These are phyloP conservation scores for Andrena bucephala DNA, from an alignment of 2,888 invertebrate genomes.

Conservation along the genomic window DNA sequence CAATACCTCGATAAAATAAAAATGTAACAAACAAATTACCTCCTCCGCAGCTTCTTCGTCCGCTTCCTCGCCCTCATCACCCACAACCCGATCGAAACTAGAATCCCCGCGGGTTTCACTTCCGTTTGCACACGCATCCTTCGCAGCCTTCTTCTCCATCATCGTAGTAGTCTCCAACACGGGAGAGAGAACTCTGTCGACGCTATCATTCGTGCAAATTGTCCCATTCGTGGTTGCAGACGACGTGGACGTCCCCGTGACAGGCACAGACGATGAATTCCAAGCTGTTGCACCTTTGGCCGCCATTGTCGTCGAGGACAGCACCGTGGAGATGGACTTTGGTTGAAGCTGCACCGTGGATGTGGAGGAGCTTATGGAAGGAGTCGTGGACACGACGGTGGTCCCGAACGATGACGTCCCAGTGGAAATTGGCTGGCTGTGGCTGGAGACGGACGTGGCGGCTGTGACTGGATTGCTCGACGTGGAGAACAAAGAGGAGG, in stretches of 20 bases:
- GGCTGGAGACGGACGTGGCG: conserved; percentile 23
- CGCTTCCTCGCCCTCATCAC: background rate
- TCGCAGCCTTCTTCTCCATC: background rate
- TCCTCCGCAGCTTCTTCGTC: conserved; percentile 24
- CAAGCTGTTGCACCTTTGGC: background rate
- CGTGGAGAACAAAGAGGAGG: conserved; percentile 62
- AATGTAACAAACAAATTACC: too few species aligned
- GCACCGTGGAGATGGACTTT: conserved; percentile 31
- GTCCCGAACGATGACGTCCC: conserved; percentile 19
- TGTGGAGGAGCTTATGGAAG: conserved; percentile 34
- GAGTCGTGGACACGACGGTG: background rate
- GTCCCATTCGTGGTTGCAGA: background rate
- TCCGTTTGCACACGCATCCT: background rate
- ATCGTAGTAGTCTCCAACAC: background rate
- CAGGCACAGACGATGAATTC: background rate
- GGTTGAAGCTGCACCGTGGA: conserved; percentile 40
- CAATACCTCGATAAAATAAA: too few species aligned
- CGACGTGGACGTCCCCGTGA: background rate
- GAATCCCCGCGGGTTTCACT: background rate
- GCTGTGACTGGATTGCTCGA: conserved; percentile 51
- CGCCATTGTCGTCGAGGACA: background rate
- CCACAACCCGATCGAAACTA: background rate
- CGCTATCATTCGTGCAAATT: background rate
- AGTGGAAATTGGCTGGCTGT: conserved; percentile 20
- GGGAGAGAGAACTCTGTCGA: background rate